Evolutionary conservation across 2,888 invertebrate species (phyloP).

Genomic region (Lithophane semibrunnea): DNA sequence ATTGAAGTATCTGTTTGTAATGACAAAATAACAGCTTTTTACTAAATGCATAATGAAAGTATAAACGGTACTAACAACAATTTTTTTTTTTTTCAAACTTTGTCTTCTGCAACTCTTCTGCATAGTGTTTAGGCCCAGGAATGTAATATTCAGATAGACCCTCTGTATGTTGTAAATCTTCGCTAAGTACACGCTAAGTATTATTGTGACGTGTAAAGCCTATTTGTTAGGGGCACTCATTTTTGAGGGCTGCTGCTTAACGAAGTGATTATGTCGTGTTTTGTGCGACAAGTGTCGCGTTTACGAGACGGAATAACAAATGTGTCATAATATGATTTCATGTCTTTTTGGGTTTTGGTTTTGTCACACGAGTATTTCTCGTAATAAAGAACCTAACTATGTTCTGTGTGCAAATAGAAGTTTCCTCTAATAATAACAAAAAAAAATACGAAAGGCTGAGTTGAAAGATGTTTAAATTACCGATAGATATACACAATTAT

Average conservation of each 20-base stretch:
- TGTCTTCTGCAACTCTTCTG: slow-evolving; percentile 7
- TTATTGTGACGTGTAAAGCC: slow-evolving; percentile 52
- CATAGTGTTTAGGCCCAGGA: slow-evolving; percentile 30
- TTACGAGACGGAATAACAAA: slow-evolving; percentile 5
- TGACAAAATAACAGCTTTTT: too few species aligned
- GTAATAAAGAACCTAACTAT: background rate
- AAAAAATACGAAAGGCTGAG: background rate
- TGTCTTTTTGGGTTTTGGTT: background rate
- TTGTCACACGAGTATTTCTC: background rate
- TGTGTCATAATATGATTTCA: background rate
- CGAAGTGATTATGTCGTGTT: slow-evolving; percentile 40
- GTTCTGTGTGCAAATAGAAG: background rate
- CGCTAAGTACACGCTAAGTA: slow-evolving; percentile 48
- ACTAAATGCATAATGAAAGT: too few species aligned
- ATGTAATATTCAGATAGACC: slow-evolving; percentile 64
- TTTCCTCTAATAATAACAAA: background rate
- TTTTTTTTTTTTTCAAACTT: too few species aligned
- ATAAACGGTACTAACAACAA: too few species aligned
- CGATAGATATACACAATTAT: background rate
- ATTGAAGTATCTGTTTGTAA: too few species aligned
- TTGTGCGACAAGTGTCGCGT: slow-evolving; percentile 24
- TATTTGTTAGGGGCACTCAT: slow-evolving; percentile 31
- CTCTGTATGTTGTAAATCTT: slow-evolving; percentile 55
- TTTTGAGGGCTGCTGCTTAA: slow-evolving; percentile 33
- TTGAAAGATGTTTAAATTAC: background rate